Evolutionary conservation across 2,113 vertebrate genomes (phyloP).

Genomic region (Charadrius vociferus): DNA sequence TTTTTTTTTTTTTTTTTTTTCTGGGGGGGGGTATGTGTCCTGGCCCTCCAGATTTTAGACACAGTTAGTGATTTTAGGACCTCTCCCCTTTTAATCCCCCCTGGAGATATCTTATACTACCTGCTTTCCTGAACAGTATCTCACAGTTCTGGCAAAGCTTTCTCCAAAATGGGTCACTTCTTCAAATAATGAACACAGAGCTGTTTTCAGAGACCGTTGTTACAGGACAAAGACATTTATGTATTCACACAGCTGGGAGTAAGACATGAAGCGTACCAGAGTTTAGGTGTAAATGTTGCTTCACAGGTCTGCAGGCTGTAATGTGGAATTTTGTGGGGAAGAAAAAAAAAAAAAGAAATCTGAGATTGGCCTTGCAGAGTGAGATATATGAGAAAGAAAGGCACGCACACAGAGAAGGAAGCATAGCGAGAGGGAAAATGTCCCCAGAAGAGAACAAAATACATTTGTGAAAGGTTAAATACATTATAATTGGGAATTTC

Average conservation of each 20-base stretch:
- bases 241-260: neutral
- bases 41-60: neutral
- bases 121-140: neutral
- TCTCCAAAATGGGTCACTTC: neutral
- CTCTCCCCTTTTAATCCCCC: neutral
- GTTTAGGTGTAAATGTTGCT: neutral
- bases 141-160: neutral
- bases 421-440: neutral
- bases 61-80: neutral
- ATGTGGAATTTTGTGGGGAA: neutral
- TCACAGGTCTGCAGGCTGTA: neutral
- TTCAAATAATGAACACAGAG: neutral
- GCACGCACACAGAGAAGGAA: accelerated
- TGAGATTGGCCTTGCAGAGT: neutral
- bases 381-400: neutral
- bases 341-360: neutral
- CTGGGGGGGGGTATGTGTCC: neutral
- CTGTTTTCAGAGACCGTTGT: neutral
- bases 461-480: neutral
- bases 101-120: neutral
- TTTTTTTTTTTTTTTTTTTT: neutral
- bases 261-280: neutral
- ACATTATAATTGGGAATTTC: neutral
- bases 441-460: neutral
- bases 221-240: neutral